Evolutionary conservation across 2,888 invertebrate genomes (phyloP).

Genomic region (Galeruca laticollis): DNA sequence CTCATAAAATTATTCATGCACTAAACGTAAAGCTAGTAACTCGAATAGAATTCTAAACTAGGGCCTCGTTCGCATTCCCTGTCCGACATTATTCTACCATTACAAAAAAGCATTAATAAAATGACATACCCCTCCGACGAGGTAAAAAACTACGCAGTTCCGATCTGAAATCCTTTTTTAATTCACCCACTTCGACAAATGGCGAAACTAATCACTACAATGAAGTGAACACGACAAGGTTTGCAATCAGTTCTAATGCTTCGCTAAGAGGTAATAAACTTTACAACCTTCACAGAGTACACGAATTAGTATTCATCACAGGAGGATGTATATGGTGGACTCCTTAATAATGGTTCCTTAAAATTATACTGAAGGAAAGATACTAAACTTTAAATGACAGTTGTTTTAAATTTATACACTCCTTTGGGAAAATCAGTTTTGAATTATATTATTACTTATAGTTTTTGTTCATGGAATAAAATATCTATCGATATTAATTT

Average conservation of each 20-base stretch:
- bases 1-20: conserved; percentile 40
- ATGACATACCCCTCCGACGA: conserved; percentile 47
- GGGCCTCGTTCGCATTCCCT: conserved; percentile 30
- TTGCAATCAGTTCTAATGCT: conserved; percentile 63
- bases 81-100: conserved; percentile 33
- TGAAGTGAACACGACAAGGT: conserved; percentile 52
- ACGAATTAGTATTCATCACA: conserved; percentile 63
- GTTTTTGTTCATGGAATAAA: too few relatives aligned
- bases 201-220: conserved; percentile 47
- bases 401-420: too few relatives aligned
- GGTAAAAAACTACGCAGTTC: conserved; percentile 49
- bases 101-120: conserved; percentile 42
- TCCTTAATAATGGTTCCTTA: conserved; percentile 1
- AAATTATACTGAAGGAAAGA: background rate
- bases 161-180: conserved; percentile 48
- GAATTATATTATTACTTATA: too few relatives aligned
- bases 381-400: too few relatives aligned
- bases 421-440: too few relatives aligned
- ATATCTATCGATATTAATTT: too few relatives aligned
- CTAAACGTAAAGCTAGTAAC: conserved; percentile 36
- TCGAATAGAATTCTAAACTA: conserved; percentile 38
- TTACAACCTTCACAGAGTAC: conserved; percentile 55
- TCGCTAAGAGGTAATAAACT: conserved; percentile 65
- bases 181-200: conserved; percentile 40
- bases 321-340: conserved; percentile 52